Evolutionary conservation across 2,113 vertebrate species (phyloP), one percentile per base, ranked within the genome.

Genomic region (Nycticorax nycticorax): DNA sequence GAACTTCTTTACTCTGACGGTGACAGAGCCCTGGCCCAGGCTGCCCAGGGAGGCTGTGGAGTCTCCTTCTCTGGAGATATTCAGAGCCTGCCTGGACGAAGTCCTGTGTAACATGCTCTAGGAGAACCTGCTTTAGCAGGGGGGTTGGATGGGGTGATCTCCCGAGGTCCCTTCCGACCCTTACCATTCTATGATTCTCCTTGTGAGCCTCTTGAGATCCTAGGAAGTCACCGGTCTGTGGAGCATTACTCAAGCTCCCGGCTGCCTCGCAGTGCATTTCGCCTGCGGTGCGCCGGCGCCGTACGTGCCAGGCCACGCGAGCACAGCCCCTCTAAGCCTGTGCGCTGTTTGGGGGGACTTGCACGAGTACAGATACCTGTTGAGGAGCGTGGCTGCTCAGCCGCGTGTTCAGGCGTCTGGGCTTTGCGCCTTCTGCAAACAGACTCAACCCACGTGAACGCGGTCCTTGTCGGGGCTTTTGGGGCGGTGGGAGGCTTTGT

Each of bases 281-380:
- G 5, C 30, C 26, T 12, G 55, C 5, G 3, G n/a, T 9, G 32
- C 18, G 2, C 23, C 5, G 10, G 43, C 18, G 32, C 48, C 2
- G 1, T 7, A 9, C 3, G 2, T 64, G 27, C 33, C 4, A 4
- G 45, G 9, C 2, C 82, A 6, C 7, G 3, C 2, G 0, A 52
- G n/a, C 35, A 1, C 39, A 43, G 55, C 39, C 50, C 45, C 26
- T 56, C 28, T 35, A 4, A 12, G 41, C 43, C 59, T 8, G 14
- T 1, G 60, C 2, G 3, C 45, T 14, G 2, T 32, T 35, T 16
- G 66, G 35, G 27, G 8, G 59, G 15, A 2, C 27, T 27, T 33
- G 24, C 30, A 2, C 1, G n/a, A 30, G 55, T 16, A 20, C 13
- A 14, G 18, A 15, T 8, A 23, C 27, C 35, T 1, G 0, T 3